Evolutionary conservation across 2,113 vertebrate species (phyloP).

Genomic region (Craseonycteris thonglongyai): DNA sequence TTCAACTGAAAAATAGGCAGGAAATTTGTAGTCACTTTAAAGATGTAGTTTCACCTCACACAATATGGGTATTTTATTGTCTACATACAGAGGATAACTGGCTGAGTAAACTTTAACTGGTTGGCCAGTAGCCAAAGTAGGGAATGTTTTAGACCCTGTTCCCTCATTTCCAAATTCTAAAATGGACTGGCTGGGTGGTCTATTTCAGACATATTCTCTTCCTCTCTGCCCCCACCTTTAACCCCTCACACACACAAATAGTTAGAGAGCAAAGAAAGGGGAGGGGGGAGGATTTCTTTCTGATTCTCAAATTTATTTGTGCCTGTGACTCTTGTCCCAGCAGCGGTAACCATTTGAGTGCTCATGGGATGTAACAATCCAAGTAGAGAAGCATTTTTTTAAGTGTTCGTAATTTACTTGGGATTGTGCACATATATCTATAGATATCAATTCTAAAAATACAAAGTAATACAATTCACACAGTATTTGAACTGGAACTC

Average conservation of each 20-base stretch:
- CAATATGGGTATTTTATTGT: neutral
- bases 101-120: neutral
- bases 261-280: neutral
- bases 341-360: neutral
- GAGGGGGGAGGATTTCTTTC: neutral
- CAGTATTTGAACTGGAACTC: neutral
- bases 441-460: neutral
- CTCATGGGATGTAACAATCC: neutral
- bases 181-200: neutral
- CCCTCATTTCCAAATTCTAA: conserved; percentile 24
- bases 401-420: neutral
- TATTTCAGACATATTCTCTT: neutral
- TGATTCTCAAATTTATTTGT: neutral
- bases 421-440: neutral
- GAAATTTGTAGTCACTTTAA: neutral
- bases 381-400: neutral
- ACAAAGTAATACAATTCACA: neutral
- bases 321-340: neutral
- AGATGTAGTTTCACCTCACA: neutral
- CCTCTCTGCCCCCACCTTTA: neutral
- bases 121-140: conserved; percentile 20
- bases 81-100: neutral
- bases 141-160: neutral
- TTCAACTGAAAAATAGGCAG: neutral
- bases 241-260: neutral